phyloP scores from a whole-genome alignment of 2,797 vertebrate genomes.

The Muraenolepis orangiensis region DNA sequence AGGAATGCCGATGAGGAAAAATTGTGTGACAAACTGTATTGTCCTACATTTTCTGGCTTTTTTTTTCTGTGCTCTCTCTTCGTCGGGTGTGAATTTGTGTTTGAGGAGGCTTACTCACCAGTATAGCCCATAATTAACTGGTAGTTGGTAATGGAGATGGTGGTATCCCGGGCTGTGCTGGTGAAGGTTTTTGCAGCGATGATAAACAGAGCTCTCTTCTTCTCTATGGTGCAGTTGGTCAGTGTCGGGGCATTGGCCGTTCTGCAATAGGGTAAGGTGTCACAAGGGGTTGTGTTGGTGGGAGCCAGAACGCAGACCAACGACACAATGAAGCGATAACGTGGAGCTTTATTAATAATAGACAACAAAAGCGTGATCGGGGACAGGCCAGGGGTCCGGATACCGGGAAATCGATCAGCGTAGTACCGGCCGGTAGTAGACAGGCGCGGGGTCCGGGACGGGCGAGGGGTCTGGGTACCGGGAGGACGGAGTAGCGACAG shows the following conservation, averaged over 20 bases:
- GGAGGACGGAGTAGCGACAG: too few relatives aligned
- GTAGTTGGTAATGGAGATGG: constrained; percentile 23
- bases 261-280: constrained; percentile 56
- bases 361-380: too few relatives aligned
- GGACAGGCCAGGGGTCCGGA: too few relatives aligned
- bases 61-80: not conserved
- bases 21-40: not conserved
- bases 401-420: too few relatives aligned
- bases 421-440: too few relatives aligned
- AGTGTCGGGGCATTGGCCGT: constrained; percentile 34
- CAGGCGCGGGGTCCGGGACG: too few relatives aligned
- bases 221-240: constrained; percentile 56
- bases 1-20: not conserved
- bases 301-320: too few relatives aligned
- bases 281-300: too few relatives aligned
- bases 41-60: too few relatives aligned
- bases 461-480: too few relatives aligned
- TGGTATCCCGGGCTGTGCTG: fast-evolving
- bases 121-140: constrained; percentile 47
- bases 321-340: too few relatives aligned
- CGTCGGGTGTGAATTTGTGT: not conserved
- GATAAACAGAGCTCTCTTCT: constrained; percentile 56
- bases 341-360: too few relatives aligned
- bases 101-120: constrained; percentile 32
- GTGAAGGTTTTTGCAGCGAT: constrained; percentile 47